A percentile compares a stretch with the other conserved stretches of the same genome.
phyloP scores from a whole-genome alignment of 2,113 vertebrate species.

The Andinoacara biseriatus region DNA sequence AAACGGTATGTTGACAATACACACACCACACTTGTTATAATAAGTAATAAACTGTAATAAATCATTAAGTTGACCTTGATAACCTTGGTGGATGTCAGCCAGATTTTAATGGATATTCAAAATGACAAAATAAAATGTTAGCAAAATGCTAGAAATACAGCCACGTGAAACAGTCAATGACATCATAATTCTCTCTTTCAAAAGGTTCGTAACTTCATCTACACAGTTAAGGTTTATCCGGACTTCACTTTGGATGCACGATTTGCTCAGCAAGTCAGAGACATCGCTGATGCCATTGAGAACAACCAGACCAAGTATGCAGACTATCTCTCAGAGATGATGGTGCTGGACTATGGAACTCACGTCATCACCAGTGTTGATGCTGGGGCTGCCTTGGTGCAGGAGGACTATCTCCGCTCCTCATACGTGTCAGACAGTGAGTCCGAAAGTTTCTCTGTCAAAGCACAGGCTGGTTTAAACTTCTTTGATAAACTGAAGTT shows the following conservation, averaged over 20 bases:
- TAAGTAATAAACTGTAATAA: no score
- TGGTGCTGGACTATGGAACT: conserved; percentile 91
- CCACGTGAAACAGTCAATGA: neutral
- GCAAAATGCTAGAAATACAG: neutral
- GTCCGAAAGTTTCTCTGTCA: conserved; percentile 61
- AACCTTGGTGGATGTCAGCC: no score
- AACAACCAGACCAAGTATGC: conserved; percentile 89
- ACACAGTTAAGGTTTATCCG: conserved; percentile 84
- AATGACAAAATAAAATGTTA: no score
- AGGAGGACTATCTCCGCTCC: conserved; percentile 88
- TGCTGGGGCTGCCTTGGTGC: conserved; percentile 84
- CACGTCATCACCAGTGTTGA: conserved; percentile 84
- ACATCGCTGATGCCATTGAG: conserved; percentile 85
- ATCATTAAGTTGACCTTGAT: no score
- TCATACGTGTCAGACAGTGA: conserved; percentile 80
- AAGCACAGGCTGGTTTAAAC: conserved; percentile 71
- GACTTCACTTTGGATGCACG: conserved; percentile 79
- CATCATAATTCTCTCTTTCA: neutral
- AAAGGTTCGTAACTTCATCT: conserved; percentile 88
- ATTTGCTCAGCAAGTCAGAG: conserved; percentile 82
- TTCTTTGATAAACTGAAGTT: conserved; percentile 82
- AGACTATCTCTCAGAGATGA: conserved; percentile 84
- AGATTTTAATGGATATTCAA: no score
- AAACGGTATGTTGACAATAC: no score
- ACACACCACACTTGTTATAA: no score